Evolutionary conservation across 35 echinoderm and acorn worm genomes (phyloP).

Genomic region (Lytechinus variegatus): DNA sequence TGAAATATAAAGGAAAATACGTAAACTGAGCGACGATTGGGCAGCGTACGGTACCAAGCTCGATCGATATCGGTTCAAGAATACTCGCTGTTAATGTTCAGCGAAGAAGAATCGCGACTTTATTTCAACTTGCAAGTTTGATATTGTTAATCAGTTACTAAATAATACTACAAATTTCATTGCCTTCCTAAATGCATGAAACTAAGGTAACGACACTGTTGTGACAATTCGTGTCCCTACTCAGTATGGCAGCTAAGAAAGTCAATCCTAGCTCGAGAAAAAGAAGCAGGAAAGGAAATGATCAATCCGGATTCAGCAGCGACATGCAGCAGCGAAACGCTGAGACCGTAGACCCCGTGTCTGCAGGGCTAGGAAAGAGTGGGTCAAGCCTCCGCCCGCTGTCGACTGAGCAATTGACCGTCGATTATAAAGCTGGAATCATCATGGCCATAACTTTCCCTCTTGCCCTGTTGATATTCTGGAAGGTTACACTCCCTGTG

Average conservation of each 20-base stretch:
- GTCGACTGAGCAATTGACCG: slow-evolving; percentile 39
- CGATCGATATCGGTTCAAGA: too few relatives aligned
- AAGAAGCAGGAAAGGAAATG: neutral
- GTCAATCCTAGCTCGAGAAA: neutral
- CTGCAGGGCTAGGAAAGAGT: slow-evolving; percentile 52
- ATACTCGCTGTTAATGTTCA: too few relatives aligned
- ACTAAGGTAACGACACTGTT: too few relatives aligned
- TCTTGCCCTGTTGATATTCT: slow-evolving; percentile 74
- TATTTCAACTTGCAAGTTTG: too few relatives aligned
- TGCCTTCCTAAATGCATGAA: too few relatives aligned
- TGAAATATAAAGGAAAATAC: too few relatives aligned
- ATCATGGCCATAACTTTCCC: slow-evolving; percentile 79
- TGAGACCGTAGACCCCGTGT: neutral
- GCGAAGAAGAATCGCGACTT: too few relatives aligned
- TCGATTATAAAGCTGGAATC: slow-evolving; percentile 72
- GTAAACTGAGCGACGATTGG: too few relatives aligned
- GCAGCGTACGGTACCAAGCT: too few relatives aligned
- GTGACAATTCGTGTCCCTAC: too few relatives aligned
- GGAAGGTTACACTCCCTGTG: slow-evolving; percentile 91
- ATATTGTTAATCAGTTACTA: too few relatives aligned
- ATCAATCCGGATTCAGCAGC: neutral
- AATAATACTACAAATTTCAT: too few relatives aligned
- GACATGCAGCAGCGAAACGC: neutral
- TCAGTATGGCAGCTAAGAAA: neutral
- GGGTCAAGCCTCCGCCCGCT: slow-evolving; percentile 45